Evolutionary conservation across 2,888 invertebrate genomes (phyloP), one percentile per base, ranked within the genome.

Genomic region (Cremastinae sp.): DNA sequence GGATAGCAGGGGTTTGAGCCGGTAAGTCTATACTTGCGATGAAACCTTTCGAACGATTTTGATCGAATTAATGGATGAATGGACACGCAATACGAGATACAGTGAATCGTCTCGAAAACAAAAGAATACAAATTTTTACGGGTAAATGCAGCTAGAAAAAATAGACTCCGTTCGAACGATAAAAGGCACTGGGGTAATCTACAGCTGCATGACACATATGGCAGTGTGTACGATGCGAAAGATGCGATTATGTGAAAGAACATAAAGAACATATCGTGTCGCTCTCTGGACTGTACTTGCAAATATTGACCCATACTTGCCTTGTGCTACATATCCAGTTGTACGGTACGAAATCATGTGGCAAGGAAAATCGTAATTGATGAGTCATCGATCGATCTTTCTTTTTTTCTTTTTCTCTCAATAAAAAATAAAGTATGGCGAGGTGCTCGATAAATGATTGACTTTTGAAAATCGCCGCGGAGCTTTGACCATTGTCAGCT

Each of bases 281-380:
- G 43, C 58, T 62, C 62, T 36, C 59, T 34, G 66, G 68, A 73
- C 43, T 56, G n/a, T 53, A 74, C 59, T n/a, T 45, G 59, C 53
- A 14, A 61, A 76, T 79, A 81, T 81, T 56, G 80, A 85, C 85
- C 85, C 85, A 88, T 88, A 88, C 88, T 88, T 88, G 88, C 88
- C 88, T 88, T 88, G 88, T 83, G 86, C 88, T 88, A 87, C 84
- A 84, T 85, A 87, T 88, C 88, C 88, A 88, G 88, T 88, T 87
- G 88, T 88, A 88, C 83, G 81, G 84, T 85, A 84, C 85, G 85
- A 87, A 86, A 85, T 86, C 84, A 86, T 83, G 86, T 86, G 84
- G 85, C 86, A 87, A 87, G 88, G 83, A 85, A 88, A 84, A 82
- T 80, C 70, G 58, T 64, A 75, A 58, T 68, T 49, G 54, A 61